Base-by-base conservation (phyloP, 2,113 vertebrate genomes). In the Gymnarchus niloticus region DNA sequence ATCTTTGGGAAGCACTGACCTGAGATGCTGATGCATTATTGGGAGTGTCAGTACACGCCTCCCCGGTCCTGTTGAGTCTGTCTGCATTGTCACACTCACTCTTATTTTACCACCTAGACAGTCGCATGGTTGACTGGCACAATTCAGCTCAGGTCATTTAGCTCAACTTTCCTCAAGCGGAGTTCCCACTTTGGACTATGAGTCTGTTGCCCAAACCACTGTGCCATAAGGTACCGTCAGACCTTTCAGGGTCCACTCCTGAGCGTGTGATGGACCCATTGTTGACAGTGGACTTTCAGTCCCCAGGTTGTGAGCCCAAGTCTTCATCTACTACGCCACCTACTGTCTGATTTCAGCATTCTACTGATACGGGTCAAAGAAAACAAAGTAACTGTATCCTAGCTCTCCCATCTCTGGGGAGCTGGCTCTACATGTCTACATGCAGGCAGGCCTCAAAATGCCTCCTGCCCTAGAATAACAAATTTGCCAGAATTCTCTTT, bases 401-500 rank as follows among this genome's bases (percentile, higher is more conserved):
- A 19, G 14, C n/a, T n/a, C n/a, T n/a, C n/a, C n/a, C 1, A 17
- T 73, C 65, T 5, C 65, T 41, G 65, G n/a, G n/a, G n/a, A n/a
- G n/a, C 17, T 3, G 41, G 14, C 33, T 73, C 33, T 41, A 21
- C 41, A 41, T 73, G 6, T 12, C 56, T n/a, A 6, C n/a, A n/a
- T 23, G 37, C 65, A 73, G 17, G 28, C 1, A 14, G 33, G 65
- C 12, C 65, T 73, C 33, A 12, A 69, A 41, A 73, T 19, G 46
- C 87, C 86, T 85, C 89, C 90, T 85, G 86, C 89, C 84, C 87
- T 89, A 57, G 77, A 89, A 86, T 87, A 91, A 88, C 85, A 81
- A 85, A 88, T 87, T 41, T 25, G 28, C 33, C 65, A 17, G 33
- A 17, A 37, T 73, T 73, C 65, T 73, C 65, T n/a, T n/a, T n/a